A percentile compares a stretch with the other conserved stretches of the same genome.
phyloP scores from a whole-genome alignment of 2,113 vertebrate species.

The Aegotheles bennettii region DNA sequence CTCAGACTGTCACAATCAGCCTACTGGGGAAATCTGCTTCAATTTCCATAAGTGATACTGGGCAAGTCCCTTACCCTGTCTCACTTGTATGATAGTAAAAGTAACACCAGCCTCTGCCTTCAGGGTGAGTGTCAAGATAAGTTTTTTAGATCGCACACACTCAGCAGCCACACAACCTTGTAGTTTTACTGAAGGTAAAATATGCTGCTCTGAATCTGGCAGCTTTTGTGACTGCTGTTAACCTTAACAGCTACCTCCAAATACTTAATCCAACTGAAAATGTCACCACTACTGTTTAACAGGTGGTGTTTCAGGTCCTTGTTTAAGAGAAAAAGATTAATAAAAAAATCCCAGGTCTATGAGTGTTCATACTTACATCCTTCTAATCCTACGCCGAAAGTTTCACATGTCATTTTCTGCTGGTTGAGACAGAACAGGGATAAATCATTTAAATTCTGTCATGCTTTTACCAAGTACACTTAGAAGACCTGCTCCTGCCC shows the following conservation, averaged over 20 bases:
- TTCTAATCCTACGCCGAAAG: not conserved
- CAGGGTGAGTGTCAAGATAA: not conserved
- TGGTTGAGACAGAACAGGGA: not conserved
- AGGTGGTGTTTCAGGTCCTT: not conserved
- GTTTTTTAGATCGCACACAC: not conserved
- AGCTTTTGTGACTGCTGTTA: not conserved
- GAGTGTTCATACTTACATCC: not conserved
- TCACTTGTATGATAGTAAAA: not conserved
- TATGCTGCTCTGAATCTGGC: not conserved
- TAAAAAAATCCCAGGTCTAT: not conserved
- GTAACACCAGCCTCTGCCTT: not conserved
- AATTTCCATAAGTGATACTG: not conserved
- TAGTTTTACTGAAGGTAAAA: not conserved
- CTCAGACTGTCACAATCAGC: not conserved
- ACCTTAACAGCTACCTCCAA: not conserved
- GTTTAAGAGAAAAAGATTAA: not conserved
- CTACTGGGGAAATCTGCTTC: not conserved
- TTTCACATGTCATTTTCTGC: not conserved
- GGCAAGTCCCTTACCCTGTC: not conserved
- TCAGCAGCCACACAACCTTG: not conserved
- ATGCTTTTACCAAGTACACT: not conserved
- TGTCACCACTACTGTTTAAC: not conserved
- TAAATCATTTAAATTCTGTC: not conserved
- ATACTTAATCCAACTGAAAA: not conserved
- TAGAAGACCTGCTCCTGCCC: not conserved